Base-by-base conservation (phyloP, 2,113 vertebrate genomes). In the Lasiurus cinereus region DNA sequence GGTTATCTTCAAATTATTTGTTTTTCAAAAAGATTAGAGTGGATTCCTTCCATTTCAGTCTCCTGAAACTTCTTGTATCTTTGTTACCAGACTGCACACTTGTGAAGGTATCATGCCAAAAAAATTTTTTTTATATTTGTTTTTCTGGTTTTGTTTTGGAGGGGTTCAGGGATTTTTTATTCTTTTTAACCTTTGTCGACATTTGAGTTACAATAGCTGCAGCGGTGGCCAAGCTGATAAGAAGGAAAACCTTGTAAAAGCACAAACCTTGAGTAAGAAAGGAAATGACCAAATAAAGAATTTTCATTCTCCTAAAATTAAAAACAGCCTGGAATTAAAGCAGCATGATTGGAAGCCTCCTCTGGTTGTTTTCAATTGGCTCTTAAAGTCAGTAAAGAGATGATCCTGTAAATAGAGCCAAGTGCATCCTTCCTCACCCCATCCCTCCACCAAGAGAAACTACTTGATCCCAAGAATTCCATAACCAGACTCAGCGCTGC, bases 191-290 rank as follows among this genome's bases (percentile, higher is more conserved):
- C 54, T 86, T 93, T 88, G 93, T 96, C 92, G 79, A 77, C 74
- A 87, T 79, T 72, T 87, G 52, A 89, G 92, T 64, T 59, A 97
- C 94, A 97, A 95, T 95, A 95, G 92, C 83, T 46, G 64, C 62
- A 6, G 62, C 88, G 6, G 24, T 39, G 52, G 91, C 88, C 92
- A 94, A 96, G 96, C 74, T 94, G 93, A 97, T 97, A 96, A 97
- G 94, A 96, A 67, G 36, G 39, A 66, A 92, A 89, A 66, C 43
- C 82, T 82, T 83, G 62, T 80, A 36, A 66, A 76, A 77, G 62
- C 0, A 27, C 84, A 96, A 97, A 91, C 88, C 77, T 36, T 94
- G 76, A 94, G 50, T 66, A 67, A 69, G 77, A 94, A 66, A 73
- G 77, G 84, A 88, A 97, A 96, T 83, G 21, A 2, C 76, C 70